Evolutionary conservation across 2,113 vertebrate species (phyloP), one percentile per base, ranked within the genome.

Genomic region (Neoarius graeffei): DNA sequence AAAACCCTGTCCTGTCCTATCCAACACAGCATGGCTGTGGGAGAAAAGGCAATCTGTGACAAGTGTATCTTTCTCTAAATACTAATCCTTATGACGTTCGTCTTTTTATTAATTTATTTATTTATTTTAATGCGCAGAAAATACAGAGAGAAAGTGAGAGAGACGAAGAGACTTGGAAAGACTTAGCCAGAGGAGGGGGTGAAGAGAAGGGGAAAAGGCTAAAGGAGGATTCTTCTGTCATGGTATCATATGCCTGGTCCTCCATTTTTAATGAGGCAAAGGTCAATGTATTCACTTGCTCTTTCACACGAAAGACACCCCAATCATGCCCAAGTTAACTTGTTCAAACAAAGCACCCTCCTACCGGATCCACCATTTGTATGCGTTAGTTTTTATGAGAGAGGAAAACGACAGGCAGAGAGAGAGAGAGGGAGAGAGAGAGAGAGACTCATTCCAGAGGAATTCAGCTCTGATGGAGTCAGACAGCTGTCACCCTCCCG

Each of bases 261-360:
- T 96, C 95, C 96, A 97, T 97, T 96, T 96, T 97, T 97, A 97
- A 97, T 96, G 95, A 96, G 97, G 95, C 94, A 94, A 96, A 97
- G 97, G 97, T 97, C 97, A 97, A 95, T 90, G 95, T 96, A 96
- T 97, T 96, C 96, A 96, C 95, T 95, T 96, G 96, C 95, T 96
- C 95, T 95, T 97, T 96, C 96, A 95, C 95, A 96, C 95, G 94
- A 94, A 95, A 96, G 95, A 95, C 95, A 96, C 96, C 96, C 96
- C 96, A 96, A 97, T 96, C 96, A 97, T 96, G 96, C 95, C 95
- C 95, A 94, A 97, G 96, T 96, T 96, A 95, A 97, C 96, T 94
- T 94, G 94, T 94, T 95, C 93, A 95, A 95, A 95, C 94, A 94
- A 91, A 92, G 88, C 87, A 17, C 90, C 86, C 85, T 86, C 88